Percentiles rank a stretch among this genome's conserved stretches.
Evolutionary conservation across 2,888 invertebrate species (phyloP).

Genomic region (Hedychridium roseum): DNA sequence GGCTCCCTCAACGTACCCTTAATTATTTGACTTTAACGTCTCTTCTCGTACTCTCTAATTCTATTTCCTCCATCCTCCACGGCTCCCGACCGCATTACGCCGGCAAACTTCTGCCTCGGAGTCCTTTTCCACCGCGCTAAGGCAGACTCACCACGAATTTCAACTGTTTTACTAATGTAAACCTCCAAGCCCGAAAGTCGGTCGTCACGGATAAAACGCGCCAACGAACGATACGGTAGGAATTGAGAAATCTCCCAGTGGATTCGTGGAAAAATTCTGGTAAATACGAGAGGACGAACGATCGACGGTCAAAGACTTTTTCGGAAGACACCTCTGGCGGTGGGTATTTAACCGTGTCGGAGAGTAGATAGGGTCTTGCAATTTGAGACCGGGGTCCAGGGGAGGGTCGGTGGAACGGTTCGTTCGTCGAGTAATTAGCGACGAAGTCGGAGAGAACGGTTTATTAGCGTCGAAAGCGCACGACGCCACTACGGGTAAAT

Average conservation of each 20-base stretch:
- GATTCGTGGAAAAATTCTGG: conserved; percentile 14
- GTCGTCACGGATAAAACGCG: too few species aligned
- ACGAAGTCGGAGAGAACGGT: conserved; percentile 45
- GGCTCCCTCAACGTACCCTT: conserved; percentile 25
- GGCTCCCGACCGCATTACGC: not conserved
- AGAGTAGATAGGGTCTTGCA: too few species aligned
- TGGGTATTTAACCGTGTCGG: too few species aligned
- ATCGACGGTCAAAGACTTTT: too few species aligned
- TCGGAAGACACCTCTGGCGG: too few species aligned
- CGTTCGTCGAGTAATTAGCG: conserved; percentile 53
- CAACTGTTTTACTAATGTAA: too few species aligned
- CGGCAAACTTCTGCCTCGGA: conserved; percentile 11
- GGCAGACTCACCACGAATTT: not conserved
- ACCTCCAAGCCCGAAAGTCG: too few species aligned
- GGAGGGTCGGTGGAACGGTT: conserved; percentile 17
- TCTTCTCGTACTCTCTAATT: conserved; percentile 23
- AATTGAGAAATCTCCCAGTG: not conserved
- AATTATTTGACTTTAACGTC: conserved; percentile 45
- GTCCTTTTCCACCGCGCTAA: conserved; percentile 3
- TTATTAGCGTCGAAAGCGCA: conserved; percentile 53
- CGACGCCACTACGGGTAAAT: conserved; percentile 45
- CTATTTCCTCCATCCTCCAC: conserved; percentile 25
- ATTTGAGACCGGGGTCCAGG: not conserved
- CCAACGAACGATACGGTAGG: conserved; percentile 2
- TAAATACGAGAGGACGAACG: conserved; percentile 1